Conservation (phyloP, 2,888 invertebrate genomes). For the Nomada fucata region DNA sequence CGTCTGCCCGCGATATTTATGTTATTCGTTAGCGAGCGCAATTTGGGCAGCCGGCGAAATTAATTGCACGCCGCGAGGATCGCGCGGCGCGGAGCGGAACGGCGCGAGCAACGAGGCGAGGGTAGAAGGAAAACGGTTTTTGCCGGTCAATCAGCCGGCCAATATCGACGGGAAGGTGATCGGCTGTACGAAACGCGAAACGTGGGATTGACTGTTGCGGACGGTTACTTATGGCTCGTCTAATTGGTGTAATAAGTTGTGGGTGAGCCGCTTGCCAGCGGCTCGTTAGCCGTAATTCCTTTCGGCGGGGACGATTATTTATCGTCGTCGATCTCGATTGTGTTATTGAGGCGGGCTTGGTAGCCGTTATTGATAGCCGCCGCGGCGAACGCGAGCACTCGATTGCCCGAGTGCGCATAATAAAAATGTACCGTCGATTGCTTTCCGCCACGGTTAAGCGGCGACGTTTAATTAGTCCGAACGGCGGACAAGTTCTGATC, state of each 20-base stretch:
- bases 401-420: background rate
- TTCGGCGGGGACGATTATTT: constrained; percentile 61
- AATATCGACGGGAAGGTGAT: constrained; percentile 43
- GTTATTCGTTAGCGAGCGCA: constrained; percentile 60
- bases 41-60: constrained; percentile 54
- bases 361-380: constrained; percentile 53
- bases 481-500: background rate
- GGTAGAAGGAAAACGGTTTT: background rate
- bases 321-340: constrained; percentile 51
- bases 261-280: constrained; percentile 50
- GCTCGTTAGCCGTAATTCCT: constrained; percentile 59
- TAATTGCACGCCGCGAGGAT: constrained; percentile 57
- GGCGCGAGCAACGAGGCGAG: background rate
- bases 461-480: constrained; percentile 13
- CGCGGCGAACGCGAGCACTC: constrained; percentile 27
- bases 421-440: background rate
- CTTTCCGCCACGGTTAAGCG: background rate
- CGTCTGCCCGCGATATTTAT: constrained; percentile 52
- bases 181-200: constrained; percentile 28
- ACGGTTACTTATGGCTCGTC: constrained; percentile 59
- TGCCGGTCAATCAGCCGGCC: constrained; percentile 50
- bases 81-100: background rate
- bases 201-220: constrained; percentile 56
- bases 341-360: constrained; percentile 51
- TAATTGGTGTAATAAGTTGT: constrained; percentile 62